Conservation (phyloP, 2,888 invertebrate species). For the Sphaerophoria taeniata region DNA sequence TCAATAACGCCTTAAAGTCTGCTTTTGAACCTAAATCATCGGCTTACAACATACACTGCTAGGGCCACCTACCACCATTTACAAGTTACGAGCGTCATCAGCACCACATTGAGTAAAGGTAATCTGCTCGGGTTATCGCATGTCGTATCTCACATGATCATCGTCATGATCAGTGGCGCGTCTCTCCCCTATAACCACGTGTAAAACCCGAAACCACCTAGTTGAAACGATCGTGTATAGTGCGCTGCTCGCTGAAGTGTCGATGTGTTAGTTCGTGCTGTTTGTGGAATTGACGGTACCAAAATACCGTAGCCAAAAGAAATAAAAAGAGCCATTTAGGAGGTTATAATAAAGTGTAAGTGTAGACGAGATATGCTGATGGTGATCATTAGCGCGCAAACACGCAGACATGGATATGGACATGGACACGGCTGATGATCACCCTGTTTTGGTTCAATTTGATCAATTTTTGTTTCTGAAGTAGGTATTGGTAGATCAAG, state of each 20-base stretch:
- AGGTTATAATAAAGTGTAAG: conserved; percentile 9
- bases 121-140: conserved; percentile 72
- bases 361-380: conserved; percentile 23
- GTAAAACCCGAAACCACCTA: conserved; percentile 66
- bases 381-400: conserved; percentile 68
- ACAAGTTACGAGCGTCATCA: conserved; percentile 56
- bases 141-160: conserved; percentile 73
- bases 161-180: conserved; percentile 51
- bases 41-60: conserved; percentile 8
- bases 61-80: conserved; percentile 50
- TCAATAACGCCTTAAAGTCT: conserved; percentile 54
- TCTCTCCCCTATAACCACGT: conserved; percentile 72
- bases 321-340: conserved; percentile 59
- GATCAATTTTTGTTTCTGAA: conserved; percentile 31
- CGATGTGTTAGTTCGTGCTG: conserved; percentile 2
- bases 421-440: conserved; percentile 63
- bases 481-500: conserved; percentile 31
- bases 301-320: conserved; percentile 64
- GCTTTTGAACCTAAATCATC: conserved; percentile 61
- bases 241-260: conserved; percentile 3
- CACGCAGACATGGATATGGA: conserved; percentile 61
- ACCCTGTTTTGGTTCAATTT: conserved; percentile 42
- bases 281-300: conserved; percentile 26
- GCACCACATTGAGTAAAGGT: too few species aligned
- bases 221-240: conserved; percentile 48